phyloP scores from a whole-genome alignment of 2,113 vertebrate species.

The Hylia prasina region DNA sequence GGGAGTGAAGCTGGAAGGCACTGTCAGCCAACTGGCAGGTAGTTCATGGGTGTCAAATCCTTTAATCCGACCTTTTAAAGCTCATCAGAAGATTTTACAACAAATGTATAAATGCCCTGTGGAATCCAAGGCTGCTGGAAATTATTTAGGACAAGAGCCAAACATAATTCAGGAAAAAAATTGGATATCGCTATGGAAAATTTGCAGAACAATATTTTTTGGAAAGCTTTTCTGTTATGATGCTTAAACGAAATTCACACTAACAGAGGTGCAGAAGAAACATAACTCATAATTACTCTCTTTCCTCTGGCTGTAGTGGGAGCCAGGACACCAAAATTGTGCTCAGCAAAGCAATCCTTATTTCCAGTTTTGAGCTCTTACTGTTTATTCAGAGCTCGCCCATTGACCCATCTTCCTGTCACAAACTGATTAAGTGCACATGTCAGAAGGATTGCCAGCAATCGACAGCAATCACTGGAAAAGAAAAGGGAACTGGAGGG shows the following conservation, averaged over 20 bases:
- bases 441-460: conserved; percentile 14
- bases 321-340: not conserved
- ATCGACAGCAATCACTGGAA: not conserved
- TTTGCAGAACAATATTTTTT: conserved; percentile 14
- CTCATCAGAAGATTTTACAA: conserved; percentile 25
- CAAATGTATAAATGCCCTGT: not conserved
- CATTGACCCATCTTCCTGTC: conserved; percentile 13
- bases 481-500: not conserved
- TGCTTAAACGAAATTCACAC: not conserved
- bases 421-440: conserved; percentile 10
- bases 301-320: not conserved
- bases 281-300: not conserved
- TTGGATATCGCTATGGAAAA: not conserved
- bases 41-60: not conserved
- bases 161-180: conserved; percentile 4
- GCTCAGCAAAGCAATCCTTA: not conserved
- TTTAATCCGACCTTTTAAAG: conserved; percentile 25
- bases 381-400: not conserved
- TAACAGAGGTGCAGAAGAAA: not conserved
- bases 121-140: conserved; percentile 9
- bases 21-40: not conserved
- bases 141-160: conserved; percentile 14
- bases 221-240: not conserved
- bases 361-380: not conserved
- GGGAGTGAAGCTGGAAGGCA: not conserved